A percentile compares a stretch with the other conserved stretches of the same genome.
Evolutionary conservation across 2,888 invertebrate genomes (phyloP).

Genomic region (Platycnemis pennipes): DNA sequence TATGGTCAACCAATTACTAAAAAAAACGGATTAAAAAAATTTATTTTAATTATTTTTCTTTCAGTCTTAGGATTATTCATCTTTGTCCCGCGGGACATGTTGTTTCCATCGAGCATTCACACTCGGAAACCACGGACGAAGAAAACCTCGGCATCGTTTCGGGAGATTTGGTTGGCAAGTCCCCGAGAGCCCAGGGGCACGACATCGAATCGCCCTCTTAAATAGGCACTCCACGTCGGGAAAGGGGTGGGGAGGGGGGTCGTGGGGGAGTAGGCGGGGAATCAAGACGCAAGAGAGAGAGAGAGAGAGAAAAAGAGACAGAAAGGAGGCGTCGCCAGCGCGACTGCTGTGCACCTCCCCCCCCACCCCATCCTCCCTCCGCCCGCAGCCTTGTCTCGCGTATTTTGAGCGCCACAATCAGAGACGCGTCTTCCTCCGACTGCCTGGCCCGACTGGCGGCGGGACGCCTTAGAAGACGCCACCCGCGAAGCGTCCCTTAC

Average conservation of each 20-base stretch:
- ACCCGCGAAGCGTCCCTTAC: not conserved
- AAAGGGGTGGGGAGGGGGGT: not conserved
- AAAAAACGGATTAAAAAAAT: too few relatives aligned
- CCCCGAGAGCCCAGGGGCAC: not conserved
- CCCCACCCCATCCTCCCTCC: not conserved
- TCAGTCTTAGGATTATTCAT: too few relatives aligned
- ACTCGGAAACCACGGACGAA: not conserved
- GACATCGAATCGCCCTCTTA: not conserved
- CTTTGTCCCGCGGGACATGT: too few relatives aligned
- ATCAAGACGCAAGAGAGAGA: not conserved
- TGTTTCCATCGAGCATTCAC: too few relatives aligned
- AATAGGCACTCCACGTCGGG: slow-evolving; percentile 19
- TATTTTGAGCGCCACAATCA: not conserved
- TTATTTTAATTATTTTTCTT: too few relatives aligned
- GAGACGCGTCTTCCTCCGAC: not conserved
- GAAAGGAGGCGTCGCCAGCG: not conserved
- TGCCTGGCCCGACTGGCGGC: not conserved
- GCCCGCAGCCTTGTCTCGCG: slow-evolving; percentile 19
- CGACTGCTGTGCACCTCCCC: not conserved
- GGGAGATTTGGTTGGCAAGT: not conserved
- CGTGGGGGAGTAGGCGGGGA: not conserved
- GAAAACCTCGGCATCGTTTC: not conserved
- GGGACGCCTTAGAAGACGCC: not conserved
- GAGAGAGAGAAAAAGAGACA: not conserved
- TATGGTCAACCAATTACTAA: too few relatives aligned